Evolutionary conservation across 2,888 invertebrate species (phyloP), one percentile per base, ranked within the genome.

Genomic region (Rapana venosa): DNA sequence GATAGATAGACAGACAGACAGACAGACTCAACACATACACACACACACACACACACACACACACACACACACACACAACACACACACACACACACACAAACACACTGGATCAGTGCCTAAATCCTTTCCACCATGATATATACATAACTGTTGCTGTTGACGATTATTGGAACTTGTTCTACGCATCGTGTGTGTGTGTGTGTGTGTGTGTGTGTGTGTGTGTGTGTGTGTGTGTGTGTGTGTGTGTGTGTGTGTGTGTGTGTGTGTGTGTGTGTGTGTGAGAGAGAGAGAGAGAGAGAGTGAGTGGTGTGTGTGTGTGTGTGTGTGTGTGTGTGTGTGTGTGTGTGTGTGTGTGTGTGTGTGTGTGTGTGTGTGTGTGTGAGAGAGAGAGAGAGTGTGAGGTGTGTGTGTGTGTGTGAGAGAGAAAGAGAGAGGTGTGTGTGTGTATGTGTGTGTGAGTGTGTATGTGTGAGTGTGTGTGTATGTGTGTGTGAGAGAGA

Each of bases 151-250:
- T 5, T 47, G 47, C 8, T 47, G 47, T 47, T 47, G 47, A 47
- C 47, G 8, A 47, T 8, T 2, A 5, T 47, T 47, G 47, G 47
- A 47, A 47, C 47, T 47, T 47, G 8, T 47, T 47, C 47, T 47
- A 47, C 47, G 47, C 47, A 47, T 47, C 17, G 4, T 47, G 47
- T 47, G 70, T 70, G 70, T 70, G 70, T n/a, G 70, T 70, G 70
- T 70, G 70, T 70, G 70, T 70, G 70, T 70, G 70, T 70, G 70
- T 70, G 70, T 70, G 70, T 70, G 70, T 70, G 70, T 70, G 70
- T 70, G 70, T 70, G 70, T 70, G 70, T 70, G 70, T 70, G 70
- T 70, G 70, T 70, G 70, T 70, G 70, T 47, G 47, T 47, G 47
- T 47, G 47, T 47, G 47, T 47, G 47, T 47, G 47, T 47, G 47